Conservation (phyloP, 2,888 invertebrate genomes). For the Hymenopus coronatus region DNA sequence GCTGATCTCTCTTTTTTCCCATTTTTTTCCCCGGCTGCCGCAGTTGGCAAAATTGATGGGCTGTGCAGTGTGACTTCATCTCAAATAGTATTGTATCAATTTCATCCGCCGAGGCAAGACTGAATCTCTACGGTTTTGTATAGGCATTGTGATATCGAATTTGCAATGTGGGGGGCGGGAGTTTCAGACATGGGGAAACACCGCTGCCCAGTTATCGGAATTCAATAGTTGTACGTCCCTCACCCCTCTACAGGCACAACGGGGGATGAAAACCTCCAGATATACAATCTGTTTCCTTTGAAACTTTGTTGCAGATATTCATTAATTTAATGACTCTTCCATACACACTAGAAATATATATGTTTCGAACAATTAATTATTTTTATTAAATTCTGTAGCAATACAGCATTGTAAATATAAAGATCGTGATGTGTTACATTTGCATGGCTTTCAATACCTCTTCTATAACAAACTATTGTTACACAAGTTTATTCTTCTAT, state of each 20-base stretch:
- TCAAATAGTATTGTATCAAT: conserved; percentile 6
- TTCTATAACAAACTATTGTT: no score
- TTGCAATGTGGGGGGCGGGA: background rate
- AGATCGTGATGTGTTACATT: no score
- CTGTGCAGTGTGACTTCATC: background rate
- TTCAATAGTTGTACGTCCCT: background rate
- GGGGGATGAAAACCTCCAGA: background rate
- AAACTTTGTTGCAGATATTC: background rate
- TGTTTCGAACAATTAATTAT: no score
- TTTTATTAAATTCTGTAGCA: no score
- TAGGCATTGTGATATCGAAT: conserved; percentile 27
- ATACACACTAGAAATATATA: no score
- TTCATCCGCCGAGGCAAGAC: conserved; percentile 1
- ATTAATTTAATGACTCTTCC: no score
- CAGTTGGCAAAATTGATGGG: background rate
- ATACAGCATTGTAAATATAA: no score
- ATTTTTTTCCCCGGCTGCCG: background rate
- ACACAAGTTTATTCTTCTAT: no score
- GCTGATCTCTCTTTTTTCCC: background rate
- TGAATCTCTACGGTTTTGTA: background rate
- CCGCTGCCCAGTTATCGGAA: background rate
- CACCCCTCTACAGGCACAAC: background rate
- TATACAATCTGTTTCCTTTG: background rate
- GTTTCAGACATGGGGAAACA: background rate
- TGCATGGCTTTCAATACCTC: no score